Conservation (phyloP, 92 coral and sea anemone genomes). For the Heliopora coerulea region DNA sequence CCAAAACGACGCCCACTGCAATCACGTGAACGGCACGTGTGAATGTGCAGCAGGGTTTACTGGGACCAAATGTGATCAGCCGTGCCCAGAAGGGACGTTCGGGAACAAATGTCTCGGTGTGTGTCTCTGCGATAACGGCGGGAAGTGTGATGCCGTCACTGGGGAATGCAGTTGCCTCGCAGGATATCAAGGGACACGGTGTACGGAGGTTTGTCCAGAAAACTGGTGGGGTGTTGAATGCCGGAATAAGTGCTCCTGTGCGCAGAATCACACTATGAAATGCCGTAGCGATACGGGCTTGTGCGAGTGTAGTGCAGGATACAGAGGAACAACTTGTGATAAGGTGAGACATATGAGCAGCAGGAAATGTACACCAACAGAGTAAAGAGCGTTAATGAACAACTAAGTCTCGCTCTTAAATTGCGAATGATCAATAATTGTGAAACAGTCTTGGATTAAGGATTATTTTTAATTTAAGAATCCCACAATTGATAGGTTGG, state of each 20-base stretch:
- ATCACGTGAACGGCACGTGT: conserved; percentile 80
- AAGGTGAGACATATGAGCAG: conserved; percentile 72
- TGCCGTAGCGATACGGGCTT: conserved; percentile 74
- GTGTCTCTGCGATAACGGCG: conserved; percentile 82
- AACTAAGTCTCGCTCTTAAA: no score
- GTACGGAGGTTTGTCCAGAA: conserved; percentile 67
- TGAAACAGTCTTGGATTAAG: no score
- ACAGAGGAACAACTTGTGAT: conserved; percentile 73
- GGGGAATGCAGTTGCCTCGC: conserved; percentile 76
- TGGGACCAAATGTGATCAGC: conserved; percentile 78
- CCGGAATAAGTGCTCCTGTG: conserved; percentile 69
- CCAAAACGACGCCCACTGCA: conserved; percentile 78
- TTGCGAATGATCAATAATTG: no score
- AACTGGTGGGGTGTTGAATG: conserved; percentile 82
- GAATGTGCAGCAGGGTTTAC: conserved; percentile 69
- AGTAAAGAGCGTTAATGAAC: no score
- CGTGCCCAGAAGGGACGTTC: conserved; percentile 75
- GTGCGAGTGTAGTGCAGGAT: conserved; percentile 79
- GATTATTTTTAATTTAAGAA: no score
- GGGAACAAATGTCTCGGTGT: conserved; percentile 63
- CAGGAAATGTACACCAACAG: no score
- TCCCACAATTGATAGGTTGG: no score
- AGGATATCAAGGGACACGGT: conserved; percentile 73
- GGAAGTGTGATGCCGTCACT: conserved; percentile 74
- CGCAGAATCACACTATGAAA: conserved; percentile 65